These are phyloP conservation scores for Gavialis gangeticus DNA, from an alignment of 2,113 vertebrate species.

Conservation along the genomic window DNA sequence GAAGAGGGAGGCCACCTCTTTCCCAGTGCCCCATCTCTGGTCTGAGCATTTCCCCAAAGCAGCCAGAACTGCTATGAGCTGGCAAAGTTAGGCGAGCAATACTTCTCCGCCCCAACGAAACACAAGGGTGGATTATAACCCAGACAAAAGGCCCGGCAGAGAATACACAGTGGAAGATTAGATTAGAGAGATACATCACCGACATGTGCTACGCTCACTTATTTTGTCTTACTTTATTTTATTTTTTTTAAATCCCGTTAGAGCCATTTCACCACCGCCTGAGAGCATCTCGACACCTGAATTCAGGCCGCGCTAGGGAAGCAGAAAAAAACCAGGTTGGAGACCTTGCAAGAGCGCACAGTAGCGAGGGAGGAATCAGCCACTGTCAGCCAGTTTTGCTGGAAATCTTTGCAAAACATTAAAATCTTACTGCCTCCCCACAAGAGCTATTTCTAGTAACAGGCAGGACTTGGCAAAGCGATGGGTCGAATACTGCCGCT, in stretches of 20 bases:
- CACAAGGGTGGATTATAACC: background rate
- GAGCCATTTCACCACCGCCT: background rate
- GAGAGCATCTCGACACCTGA: fast-evolving
- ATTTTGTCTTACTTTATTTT: background rate
- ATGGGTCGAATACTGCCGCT: background rate
- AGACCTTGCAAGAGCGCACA: background rate
- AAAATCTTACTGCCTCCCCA: background rate
- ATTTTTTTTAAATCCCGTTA: background rate
- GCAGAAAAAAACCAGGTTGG: fast-evolving
- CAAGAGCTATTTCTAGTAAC: fast-evolving
- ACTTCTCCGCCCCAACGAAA: background rate
- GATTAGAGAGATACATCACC: background rate
- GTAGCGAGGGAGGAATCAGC: background rate
- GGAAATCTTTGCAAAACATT: fast-evolving
- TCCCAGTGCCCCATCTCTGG: background rate
- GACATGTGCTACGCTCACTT: background rate
- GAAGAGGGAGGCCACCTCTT: background rate
- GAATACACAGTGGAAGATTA: background rate
- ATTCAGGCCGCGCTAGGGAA: fast-evolving
- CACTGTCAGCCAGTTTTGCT: background rate
- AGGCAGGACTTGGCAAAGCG: background rate
- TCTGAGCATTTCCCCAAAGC: background rate
- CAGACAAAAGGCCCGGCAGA: conserved; percentile 25
- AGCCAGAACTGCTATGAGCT: background rate
- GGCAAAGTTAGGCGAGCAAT: background rate